A percentile compares a stretch with the other conserved stretches of the same genome.
Evolutionary conservation across 2,113 vertebrate species (phyloP).

Genomic region (Aythya baeri): DNA sequence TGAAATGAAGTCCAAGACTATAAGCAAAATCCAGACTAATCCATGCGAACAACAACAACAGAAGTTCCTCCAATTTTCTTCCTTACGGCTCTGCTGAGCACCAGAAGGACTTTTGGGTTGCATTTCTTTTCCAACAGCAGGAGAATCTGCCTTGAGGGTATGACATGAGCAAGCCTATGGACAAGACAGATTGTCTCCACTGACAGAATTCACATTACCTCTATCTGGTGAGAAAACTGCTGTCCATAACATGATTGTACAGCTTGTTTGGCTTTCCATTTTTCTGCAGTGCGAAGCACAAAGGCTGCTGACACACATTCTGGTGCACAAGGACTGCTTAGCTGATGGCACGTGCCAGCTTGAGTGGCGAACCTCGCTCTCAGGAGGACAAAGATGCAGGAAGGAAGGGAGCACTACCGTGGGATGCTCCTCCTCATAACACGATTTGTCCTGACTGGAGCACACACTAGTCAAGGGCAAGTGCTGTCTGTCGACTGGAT

Average conservation of each 20-base stretch:
- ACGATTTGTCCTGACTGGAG: accelerated
- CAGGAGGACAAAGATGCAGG: no score
- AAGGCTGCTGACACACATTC: not conserved
- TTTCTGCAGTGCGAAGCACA: not conserved
- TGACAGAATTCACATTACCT: not conserved
- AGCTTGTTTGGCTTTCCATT: not conserved
- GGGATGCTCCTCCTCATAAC: not conserved
- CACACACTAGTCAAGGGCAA: accelerated
- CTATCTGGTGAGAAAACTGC: not conserved
- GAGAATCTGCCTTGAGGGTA: not conserved
- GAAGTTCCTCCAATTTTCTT: not conserved
- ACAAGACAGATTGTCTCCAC: not conserved
- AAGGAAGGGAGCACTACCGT: accelerated
- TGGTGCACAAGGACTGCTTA: accelerated
- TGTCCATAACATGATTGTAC: accelerated
- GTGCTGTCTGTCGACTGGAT: accelerated
- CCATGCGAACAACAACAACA: not conserved
- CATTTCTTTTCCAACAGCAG: not conserved
- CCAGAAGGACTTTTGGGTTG: accelerated
- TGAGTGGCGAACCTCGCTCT: accelerated
- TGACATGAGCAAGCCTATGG: accelerated
- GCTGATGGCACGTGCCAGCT: not conserved
- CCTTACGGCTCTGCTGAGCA: not conserved
- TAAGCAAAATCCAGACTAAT: not conserved
- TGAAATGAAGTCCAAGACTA: not conserved